Evolutionary conservation across 2,797 vertebrate species (phyloP).

Genomic region (Telmatherina bonti): DNA sequence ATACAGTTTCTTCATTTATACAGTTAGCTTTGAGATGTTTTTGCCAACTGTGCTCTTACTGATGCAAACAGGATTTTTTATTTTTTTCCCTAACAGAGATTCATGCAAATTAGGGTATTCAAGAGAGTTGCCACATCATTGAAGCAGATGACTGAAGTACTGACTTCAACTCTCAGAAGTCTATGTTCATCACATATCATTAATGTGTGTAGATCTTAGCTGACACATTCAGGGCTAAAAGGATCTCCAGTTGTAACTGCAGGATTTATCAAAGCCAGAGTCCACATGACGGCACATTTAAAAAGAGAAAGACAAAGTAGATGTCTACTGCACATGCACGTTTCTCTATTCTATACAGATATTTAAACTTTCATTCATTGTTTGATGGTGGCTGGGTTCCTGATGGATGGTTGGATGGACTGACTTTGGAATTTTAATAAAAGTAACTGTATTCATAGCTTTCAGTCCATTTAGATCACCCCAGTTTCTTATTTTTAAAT

Average conservation of each 20-base stretch:
- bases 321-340: too few species aligned
- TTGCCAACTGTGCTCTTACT: conserved; percentile 18
- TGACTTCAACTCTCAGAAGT: not conserved
- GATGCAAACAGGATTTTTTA: conserved; percentile 30
- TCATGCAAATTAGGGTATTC: conserved; percentile 25
- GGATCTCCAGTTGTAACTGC: not conserved
- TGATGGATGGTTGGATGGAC: not conserved
- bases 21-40: conserved; percentile 38
- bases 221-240: not conserved
- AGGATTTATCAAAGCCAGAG: not conserved
- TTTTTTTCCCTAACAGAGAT: conserved; percentile 3
- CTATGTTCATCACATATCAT: not conserved
- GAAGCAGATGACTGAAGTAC: not conserved
- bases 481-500: too few species aligned
- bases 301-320: not conserved
- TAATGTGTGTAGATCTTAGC: not conserved
- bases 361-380: too few species aligned
- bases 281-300: not conserved
- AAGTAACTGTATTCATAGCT: too few species aligned
- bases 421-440: too few species aligned
- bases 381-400: not conserved
- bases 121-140: not conserved
- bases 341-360: too few species aligned
- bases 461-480: too few species aligned
- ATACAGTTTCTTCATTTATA: conserved; percentile 41